Evolutionary conservation across 2,888 invertebrate species (phyloP), one percentile per base, ranked within the genome.

Genomic region (Drosophila picticornis): DNA sequence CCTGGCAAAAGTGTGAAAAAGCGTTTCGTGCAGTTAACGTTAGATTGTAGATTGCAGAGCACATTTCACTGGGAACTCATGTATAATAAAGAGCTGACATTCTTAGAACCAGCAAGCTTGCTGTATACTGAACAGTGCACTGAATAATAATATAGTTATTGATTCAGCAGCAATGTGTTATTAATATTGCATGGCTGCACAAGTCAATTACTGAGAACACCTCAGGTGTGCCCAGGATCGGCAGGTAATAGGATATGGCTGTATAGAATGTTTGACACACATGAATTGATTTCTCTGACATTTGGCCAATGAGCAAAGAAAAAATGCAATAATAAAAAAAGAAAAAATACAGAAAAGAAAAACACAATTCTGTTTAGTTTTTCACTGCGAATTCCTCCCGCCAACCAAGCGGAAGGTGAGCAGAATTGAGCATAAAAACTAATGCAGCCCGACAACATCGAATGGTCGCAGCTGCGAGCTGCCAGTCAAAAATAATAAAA

Each of bases 361-460:
- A 51, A 64, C 38, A 53, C 40, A 61, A 63, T 74, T 79, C 70
- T 81, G 71, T 77, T 75, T 81, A 77, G 77, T 77, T 73, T 68
- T 68, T 59, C 48, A 74, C 53, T 71, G 65, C 40, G 38, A 65
- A 32, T 25, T 53, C 29, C 43, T 50, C n/a, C 48, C 56, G 53
- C 56, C 36, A 57, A 40, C 51, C 19, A 29, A 52, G 52, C 67
- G 78, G 60, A 57, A 81, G 87, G 84, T 82, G 63, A 69, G 52
- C 84, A 66, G 65, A 73, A 75, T 72, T 48, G 77, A 75, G 75
- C 70, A 80, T 84, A 82, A 88, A 88, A 88, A 83, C 90, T 83
- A 81, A 78, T 90, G 80, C 72, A 48, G 66, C 43, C 46, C 53
- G 51, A 43, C 29, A 50, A 36, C 46, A 56, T 50, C 53, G 58